Base-by-base conservation (phyloP, 2,888 invertebrate genomes). In the Cantharis rufa region DNA sequence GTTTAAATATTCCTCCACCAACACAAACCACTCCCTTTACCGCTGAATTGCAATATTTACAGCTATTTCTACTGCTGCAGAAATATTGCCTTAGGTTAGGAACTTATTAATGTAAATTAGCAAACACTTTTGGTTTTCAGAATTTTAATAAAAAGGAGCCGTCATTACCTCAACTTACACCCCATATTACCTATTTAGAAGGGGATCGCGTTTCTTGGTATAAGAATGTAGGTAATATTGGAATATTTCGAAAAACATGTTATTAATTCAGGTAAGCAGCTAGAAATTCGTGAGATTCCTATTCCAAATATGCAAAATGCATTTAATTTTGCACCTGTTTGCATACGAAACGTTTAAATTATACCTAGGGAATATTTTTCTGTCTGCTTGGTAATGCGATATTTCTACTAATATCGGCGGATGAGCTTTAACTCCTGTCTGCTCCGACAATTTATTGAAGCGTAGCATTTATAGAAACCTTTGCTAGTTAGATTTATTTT, bases 271-370 rank as follows among this genome's bases (percentile, higher is more conserved):
- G 77, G 76, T 75, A 77, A 71, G 27, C 24, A 72, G 69, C 68
- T 70, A 78, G 71, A 63, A 72, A 79, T 79, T 72, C 77, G 27
- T 68, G 69, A 72, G 71, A 79, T 79, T 79, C 79, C 64, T 21
- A 69, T 72, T 28, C 62, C 68, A 71, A 77, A 79, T 75, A 79
- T 77, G 79, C 77, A 77, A 77, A 79, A 70, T 76, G 76, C 79
- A 77, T 79, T 73, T 73, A 74, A 75, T 79, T 77, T 74, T 78
- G 76, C 78, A 78, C 78, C 78, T 78, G 78, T 78, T 78, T 75
- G 69, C 48, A 72, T 71, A 62, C 75, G 61, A 32, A 72, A 70
- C 69, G 68, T 74, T 70, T 75, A 75, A 78, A 78, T 75, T 78
- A n/a, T n/a, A 78, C 75, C 72, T 68, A 72, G 63, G 72, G 72